Evolutionary conservation across 2,797 vertebrate species (phyloP).

Genomic region (Acanthornis magna): DNA sequence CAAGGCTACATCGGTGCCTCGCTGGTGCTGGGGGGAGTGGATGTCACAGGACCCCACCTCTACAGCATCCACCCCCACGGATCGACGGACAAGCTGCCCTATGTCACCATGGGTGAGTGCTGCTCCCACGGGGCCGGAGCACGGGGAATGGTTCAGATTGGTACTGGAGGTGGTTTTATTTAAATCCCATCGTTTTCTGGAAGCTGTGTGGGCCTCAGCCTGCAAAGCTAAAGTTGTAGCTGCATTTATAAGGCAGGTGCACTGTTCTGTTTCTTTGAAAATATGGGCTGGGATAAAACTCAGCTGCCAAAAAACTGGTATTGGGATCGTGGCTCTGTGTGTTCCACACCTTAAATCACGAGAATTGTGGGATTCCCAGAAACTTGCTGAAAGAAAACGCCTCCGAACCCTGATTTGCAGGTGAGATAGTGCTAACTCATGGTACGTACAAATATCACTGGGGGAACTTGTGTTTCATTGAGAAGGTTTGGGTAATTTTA

Average conservation of each 20-base stretch:
- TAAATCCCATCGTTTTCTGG: not conserved
- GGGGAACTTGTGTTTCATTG: not conserved
- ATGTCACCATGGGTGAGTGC: constrained; percentile 96
- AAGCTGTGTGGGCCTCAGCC: not conserved
- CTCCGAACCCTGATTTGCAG: not conserved
- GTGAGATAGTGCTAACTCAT: accelerated
- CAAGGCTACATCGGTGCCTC: constrained; percentile 96
- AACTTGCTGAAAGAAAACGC: not conserved
- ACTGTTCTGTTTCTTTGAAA: not conserved
- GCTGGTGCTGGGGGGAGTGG: constrained; percentile 92
- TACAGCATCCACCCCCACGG: constrained; percentile 98
- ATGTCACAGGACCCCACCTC: constrained; percentile 90
- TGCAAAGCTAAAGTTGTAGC: accelerated
- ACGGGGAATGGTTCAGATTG: accelerated
- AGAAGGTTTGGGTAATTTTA: not conserved
- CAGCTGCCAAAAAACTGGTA: not conserved
- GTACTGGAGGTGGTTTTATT: accelerated
- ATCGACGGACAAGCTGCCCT: constrained; percentile 95
- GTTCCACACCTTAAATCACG: not conserved
- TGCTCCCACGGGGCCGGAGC: not conserved
- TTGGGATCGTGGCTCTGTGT: accelerated
- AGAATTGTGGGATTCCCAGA: not conserved
- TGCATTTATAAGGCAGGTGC: not conserved
- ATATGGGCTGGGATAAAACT: accelerated
- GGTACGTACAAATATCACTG: accelerated